phyloP scores from a whole-genome alignment of 2,797 vertebrate genomes.

The Helostoma temminkii region DNA sequence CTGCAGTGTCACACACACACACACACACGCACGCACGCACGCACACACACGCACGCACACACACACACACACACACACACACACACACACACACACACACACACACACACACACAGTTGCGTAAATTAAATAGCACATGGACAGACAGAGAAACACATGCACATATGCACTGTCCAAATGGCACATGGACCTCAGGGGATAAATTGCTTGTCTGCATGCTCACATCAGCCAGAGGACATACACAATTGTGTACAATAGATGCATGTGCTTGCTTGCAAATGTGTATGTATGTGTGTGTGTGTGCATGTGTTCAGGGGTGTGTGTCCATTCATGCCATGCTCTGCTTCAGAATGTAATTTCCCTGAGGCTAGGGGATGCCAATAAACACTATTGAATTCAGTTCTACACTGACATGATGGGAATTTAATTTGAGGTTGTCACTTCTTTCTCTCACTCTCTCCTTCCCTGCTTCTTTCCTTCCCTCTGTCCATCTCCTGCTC shows the following conservation, averaged over 20 bases:
- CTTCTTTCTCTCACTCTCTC: constrained; percentile 70
- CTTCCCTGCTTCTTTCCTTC: constrained; percentile 51
- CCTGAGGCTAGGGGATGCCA: constrained; percentile 85
- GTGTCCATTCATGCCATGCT: constrained; percentile 77
- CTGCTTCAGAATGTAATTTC: constrained; percentile 86
- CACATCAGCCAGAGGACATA: constrained; percentile 65
- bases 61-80: constrained; percentile 41
- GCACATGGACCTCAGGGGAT: constrained; percentile 63
- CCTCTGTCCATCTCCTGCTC: constrained; percentile 45
- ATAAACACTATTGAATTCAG: constrained; percentile 87
- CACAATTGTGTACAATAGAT: constrained; percentile 58
- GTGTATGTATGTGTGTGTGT: constrained; percentile 7
- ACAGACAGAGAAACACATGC: constrained; percentile 27
- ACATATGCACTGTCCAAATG: constrained; percentile 58
- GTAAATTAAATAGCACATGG: constrained; percentile 40
- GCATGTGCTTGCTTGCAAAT: constrained; percentile 38
- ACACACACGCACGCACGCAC: constrained; percentile 29
- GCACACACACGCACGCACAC: constrained; percentile 17
- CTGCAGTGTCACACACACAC: constrained; percentile 22
- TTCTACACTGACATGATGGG: constrained; percentile 87
- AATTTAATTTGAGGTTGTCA: constrained; percentile 89
- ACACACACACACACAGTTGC: constrained; percentile 30
- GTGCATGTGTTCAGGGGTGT: constrained; percentile 31
- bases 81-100: constrained; percentile 25
- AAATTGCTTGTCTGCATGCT: constrained; percentile 69